Conservation (phyloP, 2,113 vertebrate species). For the Daphoenositta chrysoptera region DNA sequence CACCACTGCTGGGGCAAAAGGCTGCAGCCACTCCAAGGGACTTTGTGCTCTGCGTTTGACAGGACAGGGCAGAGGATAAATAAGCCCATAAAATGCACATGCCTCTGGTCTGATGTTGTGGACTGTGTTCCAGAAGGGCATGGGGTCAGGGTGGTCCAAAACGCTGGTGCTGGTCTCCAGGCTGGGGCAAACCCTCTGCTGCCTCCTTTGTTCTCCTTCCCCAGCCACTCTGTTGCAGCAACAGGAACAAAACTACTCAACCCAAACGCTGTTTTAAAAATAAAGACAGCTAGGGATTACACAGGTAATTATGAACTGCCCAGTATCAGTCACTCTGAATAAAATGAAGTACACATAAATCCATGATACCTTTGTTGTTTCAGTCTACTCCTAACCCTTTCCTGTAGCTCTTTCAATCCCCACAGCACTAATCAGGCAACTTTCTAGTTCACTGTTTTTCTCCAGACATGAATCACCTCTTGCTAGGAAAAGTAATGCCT, state of each 20-base stretch:
- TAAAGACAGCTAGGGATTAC: background rate
- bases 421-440: background rate
- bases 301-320: background rate
- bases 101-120: background rate
- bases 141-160: background rate
- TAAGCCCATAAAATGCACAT: background rate
- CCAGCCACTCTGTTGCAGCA: background rate
- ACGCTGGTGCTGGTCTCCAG: background rate
- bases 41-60: fast-evolving
- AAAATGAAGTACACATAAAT: background rate
- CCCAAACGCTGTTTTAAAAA: background rate
- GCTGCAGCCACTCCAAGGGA: background rate
- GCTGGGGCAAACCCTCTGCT: background rate
- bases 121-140: background rate
- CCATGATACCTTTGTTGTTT: background rate
- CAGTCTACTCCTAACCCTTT: background rate
- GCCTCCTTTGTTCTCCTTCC: background rate
- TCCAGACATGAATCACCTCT: background rate
- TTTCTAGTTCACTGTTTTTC: background rate
- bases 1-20: background rate
- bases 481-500: background rate
- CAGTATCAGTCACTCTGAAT: background rate
- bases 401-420: background rate
- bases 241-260: background rate
- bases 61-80: background rate